Conservation (phyloP, 2,113 vertebrate species). For the Taurulus bubalis region DNA sequence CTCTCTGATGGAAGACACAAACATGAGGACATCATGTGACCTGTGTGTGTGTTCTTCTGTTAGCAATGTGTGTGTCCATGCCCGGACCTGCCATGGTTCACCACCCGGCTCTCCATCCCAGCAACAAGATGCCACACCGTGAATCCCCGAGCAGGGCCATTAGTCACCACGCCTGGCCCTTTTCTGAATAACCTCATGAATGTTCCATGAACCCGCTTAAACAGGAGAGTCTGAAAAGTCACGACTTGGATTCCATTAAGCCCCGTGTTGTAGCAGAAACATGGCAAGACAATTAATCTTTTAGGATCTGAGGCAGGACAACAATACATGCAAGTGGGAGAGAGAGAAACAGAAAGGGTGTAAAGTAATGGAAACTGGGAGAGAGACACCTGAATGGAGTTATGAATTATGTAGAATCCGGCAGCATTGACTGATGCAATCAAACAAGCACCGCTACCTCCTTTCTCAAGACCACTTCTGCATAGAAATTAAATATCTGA, state of each 20-base stretch:
- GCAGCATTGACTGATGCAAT: constrained; percentile 36
- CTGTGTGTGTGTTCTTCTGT: neutral
- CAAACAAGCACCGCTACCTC: constrained; percentile 28
- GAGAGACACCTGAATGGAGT: constrained; percentile 60
- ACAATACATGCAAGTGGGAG: constrained; percentile 27
- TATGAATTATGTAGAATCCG: constrained; percentile 67
- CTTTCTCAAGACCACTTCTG: constrained; percentile 26
- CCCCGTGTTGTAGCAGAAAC: constrained; percentile 61
- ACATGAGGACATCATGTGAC: constrained; percentile 27
- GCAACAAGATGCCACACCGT: constrained; percentile 47
- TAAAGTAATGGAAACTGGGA: constrained; percentile 47
- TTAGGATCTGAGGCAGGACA: constrained; percentile 54
- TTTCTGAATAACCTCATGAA: constrained; percentile 77
- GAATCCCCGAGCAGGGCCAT: constrained; percentile 73
- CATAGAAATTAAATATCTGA: constrained; percentile 41
- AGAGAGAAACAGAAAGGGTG: constrained; percentile 42
- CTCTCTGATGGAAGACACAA: constrained; percentile 19
- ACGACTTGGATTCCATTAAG: constrained; percentile 75
- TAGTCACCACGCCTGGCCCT: constrained; percentile 60
- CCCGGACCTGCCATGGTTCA: constrained; percentile 34
- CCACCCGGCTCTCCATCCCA: constrained; percentile 46
- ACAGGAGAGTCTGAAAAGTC: constrained; percentile 52
- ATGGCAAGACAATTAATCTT: constrained; percentile 77
- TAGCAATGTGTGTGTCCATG: neutral
- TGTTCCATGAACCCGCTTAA: constrained; percentile 71